Evolutionary conservation across 2,113 vertebrate genomes (phyloP), one percentile per base, ranked within the genome.

Genomic region (Potamarius usumacintae): DNA sequence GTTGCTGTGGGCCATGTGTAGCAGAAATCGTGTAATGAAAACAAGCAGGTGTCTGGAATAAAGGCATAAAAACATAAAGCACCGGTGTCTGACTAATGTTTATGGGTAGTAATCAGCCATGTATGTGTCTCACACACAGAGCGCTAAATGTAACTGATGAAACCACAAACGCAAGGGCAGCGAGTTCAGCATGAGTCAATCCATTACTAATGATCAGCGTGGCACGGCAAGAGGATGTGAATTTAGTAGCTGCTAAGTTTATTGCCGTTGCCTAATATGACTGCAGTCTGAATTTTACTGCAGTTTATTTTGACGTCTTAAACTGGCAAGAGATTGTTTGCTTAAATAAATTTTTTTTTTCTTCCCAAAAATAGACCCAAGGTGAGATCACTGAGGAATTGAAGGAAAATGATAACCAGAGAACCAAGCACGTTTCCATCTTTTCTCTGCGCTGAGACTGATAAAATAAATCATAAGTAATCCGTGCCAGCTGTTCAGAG

Each of bases 21-120:
- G 55, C 50, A 65, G 93, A 93, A 91, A 94, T 92, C 92, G 89
- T 63, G 82, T 10, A 27, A 77, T 80, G 77, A 82, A 88, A 85
- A 77, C 42, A 83, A 83, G 58, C 83, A 76, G 77, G 85, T 88
- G 87, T 79, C 71, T 55, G 78, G 53, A 85, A 87, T 90, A 60
- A 60, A 60, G 17, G 57, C 57, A 62, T 82, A 48, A 62, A 62
- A 77, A 89, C 91, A 92, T 92, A 94, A 94, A 93, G 93, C 90
- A 86, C 92, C 90, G 92, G 91, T 94, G 93, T 94, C 89, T 91
- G 90, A 90, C 80, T 60, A 82, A 87, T 92, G 92, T 95, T 95
- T 92, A 92, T 92, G 85, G 90, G 90, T 86, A 91, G 92, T 91
- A 94, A 94, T 91, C 93, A 90, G 92, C 88, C 91, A 4, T 92